phyloP scores from a whole-genome alignment of 2,113 vertebrate genomes.

The Chionis minor region DNA sequence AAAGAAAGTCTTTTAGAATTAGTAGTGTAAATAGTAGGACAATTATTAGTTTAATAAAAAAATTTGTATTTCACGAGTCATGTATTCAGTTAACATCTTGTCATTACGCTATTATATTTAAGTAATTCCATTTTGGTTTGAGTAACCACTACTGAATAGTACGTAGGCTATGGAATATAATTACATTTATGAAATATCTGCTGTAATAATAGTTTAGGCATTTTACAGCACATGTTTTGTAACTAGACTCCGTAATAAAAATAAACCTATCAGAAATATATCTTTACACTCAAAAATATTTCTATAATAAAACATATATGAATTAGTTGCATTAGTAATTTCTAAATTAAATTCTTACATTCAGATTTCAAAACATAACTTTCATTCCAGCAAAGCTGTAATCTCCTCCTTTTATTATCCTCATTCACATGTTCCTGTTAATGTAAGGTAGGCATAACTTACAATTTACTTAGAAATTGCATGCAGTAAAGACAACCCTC shows the following conservation, averaged over 20 bases:
- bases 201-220: neutral
- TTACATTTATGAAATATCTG: neutral
- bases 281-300: neutral
- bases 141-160: neutral
- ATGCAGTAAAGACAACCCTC: neutral
- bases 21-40: neutral
- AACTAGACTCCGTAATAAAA: neutral
- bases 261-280: neutral
- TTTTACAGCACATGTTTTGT: neutral
- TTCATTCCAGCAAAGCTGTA: neutral
- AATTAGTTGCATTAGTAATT: neutral
- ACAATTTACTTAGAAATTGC: neutral
- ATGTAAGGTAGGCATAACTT: neutral
- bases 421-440: neutral
- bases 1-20: neutral
- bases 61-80: neutral
- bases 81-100: neutral
- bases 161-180: neutral
- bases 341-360: neutral
- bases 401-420: neutral
- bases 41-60: neutral
- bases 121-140: neutral
- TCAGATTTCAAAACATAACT: neutral
- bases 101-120: neutral
- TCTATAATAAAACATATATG: neutral